phyloP scores from a whole-genome alignment of 2,888 invertebrate species.

The Phyllotreta cruciferae region DNA sequence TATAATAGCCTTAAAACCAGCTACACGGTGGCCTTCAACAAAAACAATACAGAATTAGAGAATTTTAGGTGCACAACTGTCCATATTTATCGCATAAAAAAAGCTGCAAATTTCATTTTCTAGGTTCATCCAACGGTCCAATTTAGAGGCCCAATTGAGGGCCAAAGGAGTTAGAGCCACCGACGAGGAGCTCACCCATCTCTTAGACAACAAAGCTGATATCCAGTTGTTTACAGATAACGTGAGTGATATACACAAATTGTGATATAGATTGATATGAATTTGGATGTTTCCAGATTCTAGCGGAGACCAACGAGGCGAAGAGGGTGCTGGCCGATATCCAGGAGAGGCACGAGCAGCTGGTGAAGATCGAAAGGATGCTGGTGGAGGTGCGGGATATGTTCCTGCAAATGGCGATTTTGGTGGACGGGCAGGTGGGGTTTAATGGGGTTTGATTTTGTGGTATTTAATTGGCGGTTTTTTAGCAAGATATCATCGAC shows the following conservation, averaged over 20 bases:
- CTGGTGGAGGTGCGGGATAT: conserved; percentile 80
- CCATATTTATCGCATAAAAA: background rate
- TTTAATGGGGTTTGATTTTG: too few species aligned
- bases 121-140: conserved; percentile 62
- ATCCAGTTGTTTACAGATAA: conserved; percentile 63
- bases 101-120: background rate
- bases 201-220: conserved; percentile 59
- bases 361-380: conserved; percentile 81
- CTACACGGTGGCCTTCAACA: conserved; percentile 62
- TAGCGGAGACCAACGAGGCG: conserved; percentile 80
- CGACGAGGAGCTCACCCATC: conserved; percentile 58
- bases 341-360: conserved; percentile 81
- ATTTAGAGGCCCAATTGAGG: conserved; percentile 66
- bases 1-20: conserved; percentile 61
- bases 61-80: conserved; percentile 52
- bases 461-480: conserved; percentile 36
- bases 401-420: conserved; percentile 82
- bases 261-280: too few species aligned
- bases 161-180: conserved; percentile 56
- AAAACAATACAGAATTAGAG: conserved; percentile 64
- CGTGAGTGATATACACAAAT: too few species aligned
- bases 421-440: conserved; percentile 76
- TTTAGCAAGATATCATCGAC: conserved; percentile 71
- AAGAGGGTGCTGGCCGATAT: conserved; percentile 78
- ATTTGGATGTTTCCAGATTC: conserved; percentile 66